Evolutionary conservation across 2,888 invertebrate species (phyloP).

Genomic region (Sminthurinus aureus): DNA sequence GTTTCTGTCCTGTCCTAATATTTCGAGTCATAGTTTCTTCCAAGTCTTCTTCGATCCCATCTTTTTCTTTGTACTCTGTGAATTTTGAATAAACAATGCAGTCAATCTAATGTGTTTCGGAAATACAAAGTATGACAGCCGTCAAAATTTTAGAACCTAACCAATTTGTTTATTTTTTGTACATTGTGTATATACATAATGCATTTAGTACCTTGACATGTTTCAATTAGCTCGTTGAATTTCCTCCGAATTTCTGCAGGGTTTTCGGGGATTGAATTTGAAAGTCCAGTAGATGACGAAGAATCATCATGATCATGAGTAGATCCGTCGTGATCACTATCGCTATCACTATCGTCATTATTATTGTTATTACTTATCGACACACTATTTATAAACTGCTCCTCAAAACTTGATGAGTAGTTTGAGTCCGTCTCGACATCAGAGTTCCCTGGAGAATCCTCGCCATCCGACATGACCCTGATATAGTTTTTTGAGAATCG

Average conservation of each 20-base stretch:
- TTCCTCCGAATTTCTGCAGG: conserved; percentile 28
- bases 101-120: too few species aligned
- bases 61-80: conserved; percentile 40
- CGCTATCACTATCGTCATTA: background rate
- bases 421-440: background rate
- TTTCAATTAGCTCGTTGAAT: conserved; percentile 46
- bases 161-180: background rate
- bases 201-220: conserved; percentile 43
- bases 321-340: background rate
- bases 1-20: conserved; percentile 34
- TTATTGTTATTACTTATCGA: background rate
- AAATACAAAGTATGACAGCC: background rate
- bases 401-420: background rate
- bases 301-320: background rate
- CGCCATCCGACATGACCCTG: too few species aligned
- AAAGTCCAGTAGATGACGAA: too few species aligned
- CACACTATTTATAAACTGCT: background rate
- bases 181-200: background rate
- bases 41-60: conserved; percentile 39
- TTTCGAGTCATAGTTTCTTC: conserved; percentile 40
- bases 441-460: too few species aligned
- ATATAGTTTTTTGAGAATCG: too few species aligned
- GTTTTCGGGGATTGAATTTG: background rate
- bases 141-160: background rate
- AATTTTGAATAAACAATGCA: conserved; percentile 30